These are phyloP conservation scores for Saturnia pavonia DNA, from an alignment of 2,888 invertebrate genomes.

Conservation along the genomic window DNA sequence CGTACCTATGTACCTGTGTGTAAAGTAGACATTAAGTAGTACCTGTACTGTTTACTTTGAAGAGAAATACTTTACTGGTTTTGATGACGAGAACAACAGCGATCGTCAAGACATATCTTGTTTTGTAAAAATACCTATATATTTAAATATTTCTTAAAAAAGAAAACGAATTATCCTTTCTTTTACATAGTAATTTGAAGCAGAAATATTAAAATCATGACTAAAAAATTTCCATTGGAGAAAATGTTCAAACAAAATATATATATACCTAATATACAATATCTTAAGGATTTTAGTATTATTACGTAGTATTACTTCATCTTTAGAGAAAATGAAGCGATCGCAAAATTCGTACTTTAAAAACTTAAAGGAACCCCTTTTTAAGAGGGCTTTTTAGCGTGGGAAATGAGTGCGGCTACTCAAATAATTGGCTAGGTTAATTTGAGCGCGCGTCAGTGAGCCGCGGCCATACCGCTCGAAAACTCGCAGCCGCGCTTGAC, in stretches of 20 bases:
- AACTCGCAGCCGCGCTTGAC: conserved; percentile 16
- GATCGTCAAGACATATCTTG: background rate
- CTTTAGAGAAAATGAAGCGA: conserved; percentile 7
- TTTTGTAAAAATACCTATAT: background rate
- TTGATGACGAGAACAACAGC: too few relatives aligned
- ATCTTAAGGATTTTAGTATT: conserved; percentile 2
- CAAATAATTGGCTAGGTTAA: conserved; percentile 21
- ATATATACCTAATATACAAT: too few relatives aligned
- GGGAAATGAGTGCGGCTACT: conserved; percentile 15
- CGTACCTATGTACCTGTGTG: too few relatives aligned
- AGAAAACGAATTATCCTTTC: background rate
- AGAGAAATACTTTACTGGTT: too few relatives aligned
- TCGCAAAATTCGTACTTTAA: conserved; percentile 8
- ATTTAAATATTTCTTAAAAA: background rate
- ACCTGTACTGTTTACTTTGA: too few relatives aligned
- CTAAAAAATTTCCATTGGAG: background rate
- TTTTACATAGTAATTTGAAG: background rate
- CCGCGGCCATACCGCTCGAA: conserved; percentile 12
- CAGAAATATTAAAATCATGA: background rate
- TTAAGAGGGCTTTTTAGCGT: conserved; percentile 3
- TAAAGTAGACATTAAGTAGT: too few relatives aligned
- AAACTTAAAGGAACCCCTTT: conserved; percentile 11
- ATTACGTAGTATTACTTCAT: background rate
- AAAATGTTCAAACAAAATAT: too few relatives aligned
- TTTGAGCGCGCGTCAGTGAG: conserved; percentile 19